These are phyloP conservation scores for Julus scanicus DNA, from an alignment of 2,888 invertebrate species.

Conservation along the genomic window DNA sequence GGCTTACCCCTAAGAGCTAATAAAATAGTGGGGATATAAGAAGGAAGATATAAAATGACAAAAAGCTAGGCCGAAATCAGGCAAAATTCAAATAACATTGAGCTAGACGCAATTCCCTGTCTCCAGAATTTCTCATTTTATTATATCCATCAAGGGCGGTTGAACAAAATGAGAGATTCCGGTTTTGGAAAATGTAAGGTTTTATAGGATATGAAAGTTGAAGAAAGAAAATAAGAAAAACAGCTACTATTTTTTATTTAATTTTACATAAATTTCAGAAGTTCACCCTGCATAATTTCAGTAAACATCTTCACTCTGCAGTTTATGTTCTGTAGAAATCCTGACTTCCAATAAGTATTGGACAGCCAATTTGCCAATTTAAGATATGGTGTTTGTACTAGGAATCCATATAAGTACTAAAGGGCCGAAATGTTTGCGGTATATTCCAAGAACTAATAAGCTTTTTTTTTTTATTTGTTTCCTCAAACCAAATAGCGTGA, in stretches of 20 bases:
- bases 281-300: background rate
- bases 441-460: background rate
- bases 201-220: background rate
- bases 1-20: conserved; percentile 33
- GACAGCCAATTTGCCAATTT: background rate
- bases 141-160: background rate
- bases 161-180: background rate
- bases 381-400: background rate
- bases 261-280: background rate
- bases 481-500: conserved; percentile 3
- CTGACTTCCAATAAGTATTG: background rate
- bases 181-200: background rate
- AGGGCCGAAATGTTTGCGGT: background rate
- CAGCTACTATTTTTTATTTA: background rate
- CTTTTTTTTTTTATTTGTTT: background rate
- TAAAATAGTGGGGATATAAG: conserved; percentile 6
- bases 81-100: background rate
- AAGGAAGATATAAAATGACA: conserved; percentile 27
- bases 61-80: conserved; percentile 8
- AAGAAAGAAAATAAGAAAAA: background rate
- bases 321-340: background rate
- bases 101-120: background rate
- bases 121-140: conserved; percentile 15
- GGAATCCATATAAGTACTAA: background rate
- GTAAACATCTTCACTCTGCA: background rate